Conservation (phyloP, 1,140 invertebrate genomes). For the Temnothorax nylanderi region DNA sequence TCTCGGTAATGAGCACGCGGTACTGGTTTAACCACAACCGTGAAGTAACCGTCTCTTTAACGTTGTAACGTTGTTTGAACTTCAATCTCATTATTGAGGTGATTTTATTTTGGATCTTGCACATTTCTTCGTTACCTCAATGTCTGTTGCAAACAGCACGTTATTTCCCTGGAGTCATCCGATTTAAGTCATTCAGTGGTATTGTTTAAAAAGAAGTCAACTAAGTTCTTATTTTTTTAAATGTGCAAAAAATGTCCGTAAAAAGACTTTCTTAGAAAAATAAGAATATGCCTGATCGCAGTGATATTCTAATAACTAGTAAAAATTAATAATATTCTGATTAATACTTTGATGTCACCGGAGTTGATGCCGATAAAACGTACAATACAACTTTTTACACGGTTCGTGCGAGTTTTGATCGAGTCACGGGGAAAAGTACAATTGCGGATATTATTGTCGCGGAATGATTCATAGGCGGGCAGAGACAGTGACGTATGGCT, state of each 20-base stretch:
- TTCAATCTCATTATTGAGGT: neutral
- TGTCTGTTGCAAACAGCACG: neutral
- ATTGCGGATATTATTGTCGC: neutral
- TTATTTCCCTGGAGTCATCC: neutral
- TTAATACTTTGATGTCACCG: neutral
- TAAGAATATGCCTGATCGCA: neutral
- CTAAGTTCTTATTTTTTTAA: neutral
- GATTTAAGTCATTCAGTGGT: neutral
- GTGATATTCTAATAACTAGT: neutral
- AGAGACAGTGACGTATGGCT: conserved; percentile 15
- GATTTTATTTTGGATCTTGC: neutral
- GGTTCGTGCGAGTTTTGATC: neutral
- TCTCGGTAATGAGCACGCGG: neutral
- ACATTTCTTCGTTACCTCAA: neutral
- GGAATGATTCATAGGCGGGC: conserved; percentile 9
- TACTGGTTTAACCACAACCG: neutral
- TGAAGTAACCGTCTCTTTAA: neutral
- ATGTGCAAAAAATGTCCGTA: neutral
- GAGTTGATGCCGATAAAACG: neutral
- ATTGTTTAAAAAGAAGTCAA: neutral
- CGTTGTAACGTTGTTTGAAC: neutral
- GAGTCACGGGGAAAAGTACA: neutral
- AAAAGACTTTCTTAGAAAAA: neutral
- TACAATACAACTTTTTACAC: neutral
- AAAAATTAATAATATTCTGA: neutral